phyloP scores from a whole-genome alignment of 2,888 invertebrate species.

The Orthonevra nobilis region DNA sequence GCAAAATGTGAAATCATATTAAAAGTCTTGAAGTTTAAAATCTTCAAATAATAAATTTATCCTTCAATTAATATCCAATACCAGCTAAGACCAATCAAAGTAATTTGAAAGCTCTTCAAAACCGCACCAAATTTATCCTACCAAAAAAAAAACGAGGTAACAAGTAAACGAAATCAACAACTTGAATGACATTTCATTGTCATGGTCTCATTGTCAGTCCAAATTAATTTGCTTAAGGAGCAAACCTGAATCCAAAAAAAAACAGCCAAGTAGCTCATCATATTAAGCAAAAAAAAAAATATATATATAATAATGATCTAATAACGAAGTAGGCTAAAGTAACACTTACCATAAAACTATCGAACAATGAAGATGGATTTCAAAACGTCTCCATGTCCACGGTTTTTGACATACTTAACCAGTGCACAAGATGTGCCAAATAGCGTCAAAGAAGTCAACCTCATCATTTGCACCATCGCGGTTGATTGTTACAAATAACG shows the following conservation, averaged over 20 bases:
- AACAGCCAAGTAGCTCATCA: neutral
- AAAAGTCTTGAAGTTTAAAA: no score
- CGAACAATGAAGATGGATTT: no score
- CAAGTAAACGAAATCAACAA: neutral
- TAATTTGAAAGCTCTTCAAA: no score
- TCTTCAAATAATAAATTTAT: no score
- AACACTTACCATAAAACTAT: conserved; percentile 23
- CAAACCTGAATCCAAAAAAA: neutral
- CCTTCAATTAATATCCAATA: no score
- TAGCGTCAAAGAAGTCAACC: conserved; percentile 20
- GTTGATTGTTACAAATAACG: neutral
- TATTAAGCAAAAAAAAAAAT: neutral
- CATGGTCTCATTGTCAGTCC: conserved; percentile 1
- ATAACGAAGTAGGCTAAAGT: conserved; percentile 34
- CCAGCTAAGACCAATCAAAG: no score
- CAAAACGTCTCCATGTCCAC: no score
- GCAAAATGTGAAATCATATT: no score
- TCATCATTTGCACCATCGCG: conserved; percentile 28
- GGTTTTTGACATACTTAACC: conserved; percentile 36
- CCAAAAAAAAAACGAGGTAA: neutral
- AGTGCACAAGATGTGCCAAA: conserved; percentile 25
- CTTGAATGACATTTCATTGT: conserved; percentile 23
- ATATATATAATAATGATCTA: no score
- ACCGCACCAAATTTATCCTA: no score
- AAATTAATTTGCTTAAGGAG: conserved; percentile 3